phyloP scores from a whole-genome alignment of 1,140 invertebrate species.

The Pachypsylla venusta region DNA sequence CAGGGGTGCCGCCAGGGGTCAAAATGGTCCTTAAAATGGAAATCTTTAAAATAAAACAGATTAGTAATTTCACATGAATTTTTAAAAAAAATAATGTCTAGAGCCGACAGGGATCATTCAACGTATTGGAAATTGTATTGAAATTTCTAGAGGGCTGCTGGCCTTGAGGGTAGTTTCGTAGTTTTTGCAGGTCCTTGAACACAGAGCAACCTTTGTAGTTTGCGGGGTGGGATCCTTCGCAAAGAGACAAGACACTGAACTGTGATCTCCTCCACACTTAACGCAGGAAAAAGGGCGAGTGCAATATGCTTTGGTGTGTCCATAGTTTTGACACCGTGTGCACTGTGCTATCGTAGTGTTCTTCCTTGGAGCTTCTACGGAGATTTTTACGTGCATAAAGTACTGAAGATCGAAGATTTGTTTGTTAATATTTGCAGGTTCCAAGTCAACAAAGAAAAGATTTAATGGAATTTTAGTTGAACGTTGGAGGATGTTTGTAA shows the following conservation, averaged over 20 bases:
- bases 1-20: too few species aligned
- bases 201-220: conserved; percentile 29
- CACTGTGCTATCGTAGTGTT: conserved; percentile 25
- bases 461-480: conserved; percentile 26
- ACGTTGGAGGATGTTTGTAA: conserved; percentile 13
- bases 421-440: conserved; percentile 27
- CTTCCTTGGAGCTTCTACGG: conserved; percentile 25
- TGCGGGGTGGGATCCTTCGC: conserved; percentile 28
- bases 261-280: conserved; percentile 29
- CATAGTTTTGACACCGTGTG: conserved; percentile 15
- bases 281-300: conserved; percentile 25
- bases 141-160: too few species aligned
- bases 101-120: too few species aligned
- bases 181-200: conserved; percentile 22
- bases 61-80: too few species aligned
- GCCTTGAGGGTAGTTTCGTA: background rate
- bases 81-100: too few species aligned
- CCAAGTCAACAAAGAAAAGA: conserved; percentile 27
- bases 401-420: conserved; percentile 25
- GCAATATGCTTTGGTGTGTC: conserved; percentile 27
- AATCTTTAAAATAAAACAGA: too few species aligned
- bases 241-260: conserved; percentile 27
- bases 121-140: too few species aligned
- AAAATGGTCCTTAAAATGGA: too few species aligned
- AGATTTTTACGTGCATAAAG: conserved; percentile 22